Percentiles rank a stretch among this genome's conserved stretches.
phyloP scores from a whole-genome alignment of 2,113 vertebrate species.

The Chlorodrepanis virens region DNA sequence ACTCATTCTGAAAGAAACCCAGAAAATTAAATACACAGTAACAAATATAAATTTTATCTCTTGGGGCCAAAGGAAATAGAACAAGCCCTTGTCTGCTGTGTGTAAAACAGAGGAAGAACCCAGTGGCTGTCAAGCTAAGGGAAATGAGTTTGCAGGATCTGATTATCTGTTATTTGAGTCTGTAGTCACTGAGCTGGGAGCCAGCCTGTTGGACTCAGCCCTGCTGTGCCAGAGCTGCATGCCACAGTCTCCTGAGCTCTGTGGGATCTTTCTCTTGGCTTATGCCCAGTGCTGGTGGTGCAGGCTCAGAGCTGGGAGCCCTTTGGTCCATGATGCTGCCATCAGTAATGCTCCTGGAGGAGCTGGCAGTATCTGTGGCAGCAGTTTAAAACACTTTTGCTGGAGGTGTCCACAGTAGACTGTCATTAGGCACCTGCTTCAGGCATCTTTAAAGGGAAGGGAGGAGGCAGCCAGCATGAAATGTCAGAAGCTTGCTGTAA shows the following conservation, averaged over 20 bases:
- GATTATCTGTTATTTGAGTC: neutral
- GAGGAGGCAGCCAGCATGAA: neutral
- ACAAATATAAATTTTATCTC: neutral
- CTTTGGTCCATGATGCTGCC: neutral
- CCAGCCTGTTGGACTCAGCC: rapidly evolving
- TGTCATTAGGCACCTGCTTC: neutral
- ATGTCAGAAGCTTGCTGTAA: neutral
- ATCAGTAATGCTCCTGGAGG: neutral
- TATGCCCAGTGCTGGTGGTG: neutral
- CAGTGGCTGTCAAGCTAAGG: neutral
- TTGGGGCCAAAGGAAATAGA: neutral
- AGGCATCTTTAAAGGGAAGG: neutral
- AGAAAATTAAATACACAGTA: neutral
- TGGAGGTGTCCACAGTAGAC: neutral
- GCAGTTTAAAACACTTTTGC: neutral
- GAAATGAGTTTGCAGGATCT: neutral
- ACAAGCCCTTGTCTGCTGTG: neutral
- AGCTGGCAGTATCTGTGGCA: rapidly evolving
- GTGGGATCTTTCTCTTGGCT: rapidly evolving
- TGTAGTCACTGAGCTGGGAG: neutral
- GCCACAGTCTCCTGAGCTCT: neutral
- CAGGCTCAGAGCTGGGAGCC: neutral
- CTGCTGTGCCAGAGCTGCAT: neutral
- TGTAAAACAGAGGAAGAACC: neutral
- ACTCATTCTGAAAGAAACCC: neutral